phyloP scores from a whole-genome alignment of 2,888 invertebrate species.

The Acanthosepion esculentum region DNA sequence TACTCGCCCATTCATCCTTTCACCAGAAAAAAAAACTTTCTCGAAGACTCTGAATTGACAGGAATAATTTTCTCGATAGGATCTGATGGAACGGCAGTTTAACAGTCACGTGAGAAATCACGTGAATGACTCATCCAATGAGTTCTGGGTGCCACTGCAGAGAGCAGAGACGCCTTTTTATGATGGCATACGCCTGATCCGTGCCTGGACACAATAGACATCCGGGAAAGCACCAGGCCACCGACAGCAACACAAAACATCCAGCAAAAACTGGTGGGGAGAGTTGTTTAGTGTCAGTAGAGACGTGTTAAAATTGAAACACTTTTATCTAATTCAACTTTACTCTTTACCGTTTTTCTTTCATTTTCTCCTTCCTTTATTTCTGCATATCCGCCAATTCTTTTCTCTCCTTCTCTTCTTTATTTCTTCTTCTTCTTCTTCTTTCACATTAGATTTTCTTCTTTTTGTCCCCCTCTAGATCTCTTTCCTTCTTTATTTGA shows the following conservation, averaged over 20 bases:
- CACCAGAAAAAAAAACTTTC: not conserved
- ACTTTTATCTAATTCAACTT: not conserved
- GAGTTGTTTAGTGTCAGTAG: not conserved
- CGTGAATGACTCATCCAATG: constrained; percentile 18
- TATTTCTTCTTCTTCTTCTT: not conserved
- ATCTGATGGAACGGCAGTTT: not conserved
- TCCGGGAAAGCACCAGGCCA: not conserved
- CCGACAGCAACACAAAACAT: not conserved
- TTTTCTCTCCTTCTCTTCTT: not conserved
- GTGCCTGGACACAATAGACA: not conserved
- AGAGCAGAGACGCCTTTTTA: not conserved
- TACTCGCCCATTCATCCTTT: not conserved
- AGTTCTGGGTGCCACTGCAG: not conserved
- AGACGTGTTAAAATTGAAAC: not conserved
- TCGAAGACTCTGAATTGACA: not conserved
- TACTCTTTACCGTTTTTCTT: not conserved
- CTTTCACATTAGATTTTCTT: too few species aligned
- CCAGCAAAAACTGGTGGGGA: not conserved
- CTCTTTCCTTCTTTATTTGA: not conserved
- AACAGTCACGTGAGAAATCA: not conserved
- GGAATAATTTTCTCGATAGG: not conserved
- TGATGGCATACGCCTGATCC: not conserved
- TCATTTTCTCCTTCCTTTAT: not conserved
- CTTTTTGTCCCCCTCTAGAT: not conserved
- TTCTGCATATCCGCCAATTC: not conserved